A percentile compares a stretch with the other conserved stretches of the same genome.
These are phyloP conservation scores for Cheilosia urbana DNA, from an alignment of 2,888 invertebrate genomes.

Conservation along the genomic window DNA sequence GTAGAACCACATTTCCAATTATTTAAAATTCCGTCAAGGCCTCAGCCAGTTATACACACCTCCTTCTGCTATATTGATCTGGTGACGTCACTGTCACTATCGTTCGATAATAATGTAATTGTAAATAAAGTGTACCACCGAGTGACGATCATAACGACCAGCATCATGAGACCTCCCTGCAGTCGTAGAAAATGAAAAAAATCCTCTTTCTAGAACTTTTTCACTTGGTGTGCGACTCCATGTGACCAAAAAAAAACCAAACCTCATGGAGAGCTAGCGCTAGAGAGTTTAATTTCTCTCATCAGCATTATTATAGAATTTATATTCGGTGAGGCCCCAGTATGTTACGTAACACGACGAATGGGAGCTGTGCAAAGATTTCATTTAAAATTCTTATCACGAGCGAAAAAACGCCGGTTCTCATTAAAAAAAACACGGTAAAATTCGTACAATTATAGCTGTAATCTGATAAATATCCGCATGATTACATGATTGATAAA, in stretches of 20 bases:
- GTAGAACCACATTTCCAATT: background rate
- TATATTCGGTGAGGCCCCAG: constrained; percentile 27
- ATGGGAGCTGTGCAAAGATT: constrained; percentile 15
- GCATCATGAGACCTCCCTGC: constrained; percentile 45
- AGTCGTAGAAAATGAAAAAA: background rate
- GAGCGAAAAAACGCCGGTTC: constrained; percentile 49
- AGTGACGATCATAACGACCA: background rate
- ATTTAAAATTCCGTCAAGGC: constrained; percentile 40
- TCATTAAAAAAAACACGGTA: constrained; percentile 30
- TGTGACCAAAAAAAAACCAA: constrained; percentile 30
- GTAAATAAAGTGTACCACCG: constrained; percentile 38
- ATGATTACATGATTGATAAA: constrained; percentile 25
- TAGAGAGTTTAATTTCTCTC: constrained; percentile 9
- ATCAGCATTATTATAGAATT: too few species aligned
- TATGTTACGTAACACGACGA: constrained; percentile 67
- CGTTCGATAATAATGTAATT: constrained; percentile 15
- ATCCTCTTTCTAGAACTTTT: constrained; percentile 39
- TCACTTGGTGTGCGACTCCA: constrained; percentile 26
- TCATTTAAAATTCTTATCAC: constrained; percentile 56
- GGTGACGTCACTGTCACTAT: constrained; percentile 62
- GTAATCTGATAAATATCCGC: constrained; percentile 20
- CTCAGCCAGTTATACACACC: constrained; percentile 42
- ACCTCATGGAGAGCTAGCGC: constrained; percentile 47
- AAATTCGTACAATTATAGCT: background rate
- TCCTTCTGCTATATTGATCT: constrained; percentile 66